Evolutionary conservation across 2,888 invertebrate genomes (phyloP).

Genomic region (Cephus nigrinus): DNA sequence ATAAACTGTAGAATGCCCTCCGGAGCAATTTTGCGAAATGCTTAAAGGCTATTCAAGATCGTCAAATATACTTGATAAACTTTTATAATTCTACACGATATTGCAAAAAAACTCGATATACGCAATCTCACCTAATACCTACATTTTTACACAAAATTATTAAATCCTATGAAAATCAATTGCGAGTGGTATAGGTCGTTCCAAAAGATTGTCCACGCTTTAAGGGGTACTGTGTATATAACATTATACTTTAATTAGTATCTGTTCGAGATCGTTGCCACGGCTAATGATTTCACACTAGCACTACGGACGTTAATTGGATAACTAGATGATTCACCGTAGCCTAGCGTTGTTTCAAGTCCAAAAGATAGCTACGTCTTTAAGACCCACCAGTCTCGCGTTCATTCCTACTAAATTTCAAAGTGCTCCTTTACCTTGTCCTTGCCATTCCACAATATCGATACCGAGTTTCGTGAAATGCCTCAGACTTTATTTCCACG

Average conservation of each 20-base stretch:
- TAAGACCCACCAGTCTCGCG: neutral
- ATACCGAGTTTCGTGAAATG: too few relatives aligned
- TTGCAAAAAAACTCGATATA: too few relatives aligned
- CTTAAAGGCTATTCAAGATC: neutral
- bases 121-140: neutral
- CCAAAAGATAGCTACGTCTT: neutral
- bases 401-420: neutral
- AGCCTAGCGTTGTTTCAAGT: neutral
- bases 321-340: conserved; percentile 34
- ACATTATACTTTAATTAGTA: conserved; percentile 41
- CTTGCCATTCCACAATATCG: too few relatives aligned
- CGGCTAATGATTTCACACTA: conserved; percentile 24
- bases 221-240: neutral
- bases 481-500: too few relatives aligned
- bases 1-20: conserved; percentile 29
- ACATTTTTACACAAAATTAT: neutral
- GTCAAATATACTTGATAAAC: neutral
- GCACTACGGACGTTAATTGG: conserved; percentile 37
- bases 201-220: neutral
- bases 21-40: neutral
- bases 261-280: conserved; percentile 29
- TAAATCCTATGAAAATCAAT: neutral
- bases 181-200: neutral
- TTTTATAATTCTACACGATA: too few relatives aligned
- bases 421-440: neutral